Base-by-base conservation (phyloP, 1,140 invertebrate species). In the Thaumatotibia leucotreta region DNA sequence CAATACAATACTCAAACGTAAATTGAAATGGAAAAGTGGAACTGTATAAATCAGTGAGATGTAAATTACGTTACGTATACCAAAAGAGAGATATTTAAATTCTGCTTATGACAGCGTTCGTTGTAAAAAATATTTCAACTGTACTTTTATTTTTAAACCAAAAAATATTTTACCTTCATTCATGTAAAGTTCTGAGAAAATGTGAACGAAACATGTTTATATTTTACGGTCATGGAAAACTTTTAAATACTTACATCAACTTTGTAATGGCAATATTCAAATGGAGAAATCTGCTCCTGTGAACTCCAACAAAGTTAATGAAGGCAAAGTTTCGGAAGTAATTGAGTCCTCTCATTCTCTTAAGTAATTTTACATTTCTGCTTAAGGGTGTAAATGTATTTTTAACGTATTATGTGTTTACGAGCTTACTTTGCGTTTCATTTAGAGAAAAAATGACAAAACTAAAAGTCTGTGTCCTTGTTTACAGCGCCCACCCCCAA, bases 321-420 rank as follows among this genome's bases (percentile, higher is more conserved):
- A n/a, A 58, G 11, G 50, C 23, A 58, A 58, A 58, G 52, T 58
- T 58, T 14, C 23, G 29, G n/a, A 14, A 31, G 52, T 58, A 58
- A 58, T 58, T 5, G 52, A 20, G 52, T 29, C 23, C 23, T 29
- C 24, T 58, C 27, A 27, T 58, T 58, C 24, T 58, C 24, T 58
- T 14, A n/a, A 58, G 11, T 58, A 58, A 58, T 58, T 58, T 58
- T 29, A 58, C 52, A 58, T 58, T 58, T n/a, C 39, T 45, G 11
- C 17, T 45, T 39, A 39, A 39, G 35, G 17, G 17, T 45, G 39
- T 20, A 45, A 45, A 45, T 45, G 17, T 45, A 17, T 20, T 45
- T 17, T 45, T 45, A 45, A 20, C 17, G 14, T 45, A 20, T n/a
- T 45, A 35, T 35, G 35, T n/a, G 35, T 20, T 20, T 3, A 17